These are phyloP conservation scores for Oncopeltus fasciatus DNA, from an alignment of 1,140 invertebrate genomes.

Conservation along the genomic window DNA sequence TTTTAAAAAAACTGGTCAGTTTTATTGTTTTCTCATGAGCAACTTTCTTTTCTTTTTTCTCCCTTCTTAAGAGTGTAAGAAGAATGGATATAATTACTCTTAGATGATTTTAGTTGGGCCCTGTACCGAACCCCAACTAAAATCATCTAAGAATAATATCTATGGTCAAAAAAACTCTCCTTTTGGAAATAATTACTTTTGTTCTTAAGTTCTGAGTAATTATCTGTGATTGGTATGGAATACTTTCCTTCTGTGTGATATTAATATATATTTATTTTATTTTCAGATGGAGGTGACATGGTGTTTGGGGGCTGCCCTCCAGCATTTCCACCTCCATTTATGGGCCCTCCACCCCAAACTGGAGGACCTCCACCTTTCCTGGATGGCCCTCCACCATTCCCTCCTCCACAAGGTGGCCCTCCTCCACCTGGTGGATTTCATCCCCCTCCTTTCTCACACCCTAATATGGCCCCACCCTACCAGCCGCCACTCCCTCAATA, in stretches of 20 bases:
- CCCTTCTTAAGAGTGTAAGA: too few species aligned
- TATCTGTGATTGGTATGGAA: too few species aligned
- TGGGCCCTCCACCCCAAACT: not conserved
- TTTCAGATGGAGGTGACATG: constrained; percentile 8
- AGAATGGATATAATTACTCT: too few species aligned
- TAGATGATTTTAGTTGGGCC: too few species aligned
- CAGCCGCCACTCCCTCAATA: constrained; percentile 21
- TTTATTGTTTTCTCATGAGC: too few species aligned
- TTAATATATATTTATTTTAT: not conserved
- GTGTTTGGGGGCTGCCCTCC: not conserved
- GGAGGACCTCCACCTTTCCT: constrained; percentile 31
- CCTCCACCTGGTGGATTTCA: constrained; percentile 36
- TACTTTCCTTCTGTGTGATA: not conserved
- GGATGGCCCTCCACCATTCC: constrained; percentile 33
- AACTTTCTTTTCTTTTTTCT: too few species aligned
- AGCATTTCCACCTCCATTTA: not conserved
- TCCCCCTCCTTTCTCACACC: not conserved
- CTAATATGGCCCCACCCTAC: constrained; percentile 24
- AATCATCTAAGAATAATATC: too few species aligned
- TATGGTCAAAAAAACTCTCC: too few species aligned
- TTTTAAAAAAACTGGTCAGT: too few species aligned
- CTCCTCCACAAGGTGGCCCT: constrained; percentile 36
- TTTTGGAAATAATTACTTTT: too few species aligned
- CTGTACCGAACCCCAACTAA: too few species aligned
- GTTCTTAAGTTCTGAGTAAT: too few species aligned